Evolutionary conservation across 2,113 vertebrate species (phyloP), one percentile per base, ranked within the genome.

Genomic region (Pyxicephalus adspersus): DNA sequence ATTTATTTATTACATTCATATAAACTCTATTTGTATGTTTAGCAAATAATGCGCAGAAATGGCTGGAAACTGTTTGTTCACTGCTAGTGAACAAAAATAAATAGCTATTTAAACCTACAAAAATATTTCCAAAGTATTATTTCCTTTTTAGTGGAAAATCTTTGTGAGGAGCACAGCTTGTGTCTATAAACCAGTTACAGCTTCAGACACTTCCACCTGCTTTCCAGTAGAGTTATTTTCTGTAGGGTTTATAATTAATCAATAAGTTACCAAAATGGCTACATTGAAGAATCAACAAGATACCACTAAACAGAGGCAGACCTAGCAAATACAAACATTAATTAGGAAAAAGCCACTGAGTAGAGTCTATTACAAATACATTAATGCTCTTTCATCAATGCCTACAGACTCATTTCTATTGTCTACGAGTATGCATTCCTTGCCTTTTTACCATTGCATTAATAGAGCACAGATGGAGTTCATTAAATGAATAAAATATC

Each of bases 401-500:
- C 50, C 70, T 29, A 34, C 70, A 73, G 70, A 58, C 71, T 74
- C 26, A 74, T 74, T 60, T 20, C 29, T n/a, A 38, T 74, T 74
- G 71, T 58, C 20, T 58, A 60, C 34, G 25, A 74, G 71, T 55
- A 57, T 73, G 52, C 28, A 58, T 58, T 58, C 28, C 4, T 54
- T 73, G 52, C 51, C 68, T 72, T 20, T 55, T 57, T 72, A 26
- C 26, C 52, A 73, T 73, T 54, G 34, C 20, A 73, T 73, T 73
- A 73, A 57, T 73, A 73, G 19, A 73, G 70, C 70, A 73, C 70
- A 73, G 70, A 73, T 57, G 52, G 70, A 29, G 52, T 73, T 73
- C 70, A 73, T 73, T 73, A 55, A 73, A 73, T 57, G 26, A 73
- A 73, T 73, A 73, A 57, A 73, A 73, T 73, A 73, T 73, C 22